phyloP scores from a whole-genome alignment of 2,888 invertebrate species.

The Ephialtes manifestator region DNA sequence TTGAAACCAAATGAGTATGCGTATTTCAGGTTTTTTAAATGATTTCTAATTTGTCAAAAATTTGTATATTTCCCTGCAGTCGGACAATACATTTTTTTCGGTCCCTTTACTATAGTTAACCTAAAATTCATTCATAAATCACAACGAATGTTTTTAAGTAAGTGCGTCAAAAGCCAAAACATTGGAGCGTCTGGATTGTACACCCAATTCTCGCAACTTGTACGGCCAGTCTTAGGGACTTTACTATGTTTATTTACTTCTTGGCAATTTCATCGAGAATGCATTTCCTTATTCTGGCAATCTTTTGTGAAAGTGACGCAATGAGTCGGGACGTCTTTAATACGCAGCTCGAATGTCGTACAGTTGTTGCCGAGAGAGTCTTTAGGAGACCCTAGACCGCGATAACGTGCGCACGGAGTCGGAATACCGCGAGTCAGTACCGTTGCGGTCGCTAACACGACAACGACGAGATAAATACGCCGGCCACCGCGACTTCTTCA shows the following conservation, averaged over 20 bases:
- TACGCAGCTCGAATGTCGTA: not conserved
- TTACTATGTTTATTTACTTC: not conserved
- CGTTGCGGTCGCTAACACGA: constrained; percentile 65
- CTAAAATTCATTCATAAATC: not conserved
- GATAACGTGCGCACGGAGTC: constrained; percentile 31
- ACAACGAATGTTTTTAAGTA: too few species aligned
- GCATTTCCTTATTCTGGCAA: constrained; percentile 14
- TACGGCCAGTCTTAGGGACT: not conserved
- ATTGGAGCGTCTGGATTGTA: not conserved
- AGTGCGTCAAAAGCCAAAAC: not conserved
- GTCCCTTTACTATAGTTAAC: too few species aligned
- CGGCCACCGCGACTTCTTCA: constrained; percentile 25
- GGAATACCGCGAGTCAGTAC: constrained; percentile 65
- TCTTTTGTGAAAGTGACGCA: constrained; percentile 9
- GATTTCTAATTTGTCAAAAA: too few species aligned
- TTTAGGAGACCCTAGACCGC: constrained; percentile 8
- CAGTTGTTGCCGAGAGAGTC: constrained; percentile 10
- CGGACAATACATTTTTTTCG: too few species aligned
- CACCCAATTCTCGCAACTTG: not conserved
- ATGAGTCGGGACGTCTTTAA: not conserved
- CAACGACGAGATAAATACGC: constrained; percentile 44
- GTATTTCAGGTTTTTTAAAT: too few species aligned
- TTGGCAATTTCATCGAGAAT: not conserved
- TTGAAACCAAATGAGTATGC: too few species aligned
- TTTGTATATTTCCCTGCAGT: too few species aligned